Percentiles rank a stretch among this genome's conserved stretches.
These are phyloP conservation scores for Myanophis thanlyinensis DNA, from an alignment of 2,113 vertebrate species.

Conservation along the genomic window DNA sequence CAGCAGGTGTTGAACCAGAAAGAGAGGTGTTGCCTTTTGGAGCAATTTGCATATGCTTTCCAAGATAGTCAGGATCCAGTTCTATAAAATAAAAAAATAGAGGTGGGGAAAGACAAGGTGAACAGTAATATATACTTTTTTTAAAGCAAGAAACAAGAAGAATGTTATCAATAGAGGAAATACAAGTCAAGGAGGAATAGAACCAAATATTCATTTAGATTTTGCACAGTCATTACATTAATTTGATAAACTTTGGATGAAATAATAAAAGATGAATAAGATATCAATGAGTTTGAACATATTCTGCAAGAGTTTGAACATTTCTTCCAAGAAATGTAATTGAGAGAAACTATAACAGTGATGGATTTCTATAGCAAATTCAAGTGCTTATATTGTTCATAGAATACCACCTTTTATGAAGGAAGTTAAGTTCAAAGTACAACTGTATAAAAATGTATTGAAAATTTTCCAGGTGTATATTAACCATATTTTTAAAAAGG, in stretches of 20 bases:
- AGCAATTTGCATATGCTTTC: not conserved
- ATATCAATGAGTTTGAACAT: not conserved
- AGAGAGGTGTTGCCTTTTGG: conserved; percentile 22
- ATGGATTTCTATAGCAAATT: not conserved
- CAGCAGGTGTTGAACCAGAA: conserved; percentile 66
- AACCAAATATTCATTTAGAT: not conserved
- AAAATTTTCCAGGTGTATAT: not conserved
- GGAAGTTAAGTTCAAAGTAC: not conserved
- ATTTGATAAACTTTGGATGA: not conserved
- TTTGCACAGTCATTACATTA: not conserved
- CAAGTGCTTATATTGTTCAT: not conserved
- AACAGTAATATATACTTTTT: not conserved
- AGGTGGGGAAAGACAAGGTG: not conserved
- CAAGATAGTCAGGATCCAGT: not conserved
- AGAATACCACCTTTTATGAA: not conserved
- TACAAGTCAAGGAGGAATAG: not conserved
- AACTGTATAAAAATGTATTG: not conserved
- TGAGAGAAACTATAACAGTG: not conserved
- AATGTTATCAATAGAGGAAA: not conserved
- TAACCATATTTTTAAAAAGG: not conserved
- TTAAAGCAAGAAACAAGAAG: not conserved
- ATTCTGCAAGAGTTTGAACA: not conserved
- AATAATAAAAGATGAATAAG: not conserved
- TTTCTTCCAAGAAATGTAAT: not conserved
- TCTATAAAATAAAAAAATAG: conserved; percentile 56